Base-by-base conservation (phyloP, 2,888 invertebrate species). In the Agrotis exclamationis region DNA sequence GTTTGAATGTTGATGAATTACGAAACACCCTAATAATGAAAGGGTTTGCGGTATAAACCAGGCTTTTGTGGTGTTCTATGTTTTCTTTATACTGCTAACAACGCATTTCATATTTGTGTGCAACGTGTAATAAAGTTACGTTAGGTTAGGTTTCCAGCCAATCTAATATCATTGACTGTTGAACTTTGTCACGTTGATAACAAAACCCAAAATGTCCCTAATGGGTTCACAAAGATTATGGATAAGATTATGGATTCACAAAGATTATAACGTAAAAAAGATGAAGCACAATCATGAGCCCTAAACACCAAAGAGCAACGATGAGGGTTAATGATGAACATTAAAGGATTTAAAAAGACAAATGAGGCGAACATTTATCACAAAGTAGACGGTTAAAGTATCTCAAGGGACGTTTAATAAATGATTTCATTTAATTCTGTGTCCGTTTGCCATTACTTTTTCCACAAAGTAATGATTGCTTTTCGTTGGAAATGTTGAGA, bases 361-460 rank as follows among this genome's bases (percentile, higher is more conserved):
- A 73, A 75, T 63, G 63, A 65, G 44, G 59, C 50, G n/a, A 45
- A 50, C 63, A 70, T 85, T 76, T 57, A 63, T 85, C 69, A 71
- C 62, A 67, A 24, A 56, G 58, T 69, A 39, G 68, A 73, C 74
- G 65, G 65, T 51, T 45, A 63, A 64, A 56, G 66, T 64, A 75
- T 11, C 54, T 54, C 11, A 22, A 76, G 33, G 70, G 75, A 75
- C 79, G 76, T 82, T 62, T 75, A 73, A 83, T 71, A 82, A 80
- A 88, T 85, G 82, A 84, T 79, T 79, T 80, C 72, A 83, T 84
- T 56, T n/a, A 4, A 2, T 6, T n/a, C n/a, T 33, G 5, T 28
- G 11, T 54, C 11, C 18, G 11, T 20, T 13, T 6, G 13, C 2
- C 13, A 56, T 56, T 5, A 79, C 47, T 70, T 71, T 74, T 54